Conservation (phyloP, 1,140 invertebrate species). For the Triops cancriformis region DNA sequence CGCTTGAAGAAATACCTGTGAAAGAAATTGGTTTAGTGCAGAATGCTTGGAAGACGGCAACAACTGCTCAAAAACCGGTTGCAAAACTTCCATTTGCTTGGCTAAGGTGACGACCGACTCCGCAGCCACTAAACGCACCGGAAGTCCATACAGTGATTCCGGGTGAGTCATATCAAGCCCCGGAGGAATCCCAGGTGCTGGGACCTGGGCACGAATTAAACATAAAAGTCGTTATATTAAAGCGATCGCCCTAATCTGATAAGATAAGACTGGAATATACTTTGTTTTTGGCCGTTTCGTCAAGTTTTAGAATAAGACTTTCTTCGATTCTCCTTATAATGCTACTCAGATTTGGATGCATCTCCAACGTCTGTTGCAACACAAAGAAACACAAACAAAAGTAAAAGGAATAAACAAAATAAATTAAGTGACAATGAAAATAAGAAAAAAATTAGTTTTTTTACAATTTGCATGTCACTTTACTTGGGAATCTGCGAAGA, state of each 20-base stretch:
- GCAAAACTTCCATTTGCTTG: conserved; percentile 73
- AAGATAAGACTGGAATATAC: too few relatives aligned
- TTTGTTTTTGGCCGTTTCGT: conserved; percentile 10
- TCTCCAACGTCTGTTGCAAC: conserved; percentile 28
- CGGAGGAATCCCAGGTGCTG: conserved; percentile 18
- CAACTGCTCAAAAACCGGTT: conserved; percentile 68
- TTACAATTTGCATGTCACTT: too few relatives aligned
- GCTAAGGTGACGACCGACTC: conserved; percentile 72
- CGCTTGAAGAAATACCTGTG: conserved; percentile 17
- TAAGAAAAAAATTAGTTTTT: too few relatives aligned
- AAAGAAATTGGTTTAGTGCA: conserved; percentile 20
- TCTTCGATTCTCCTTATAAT: conserved; percentile 67
- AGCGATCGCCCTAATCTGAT: too few relatives aligned
- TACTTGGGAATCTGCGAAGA: conserved; percentile 55
- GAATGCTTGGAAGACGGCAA: conserved; percentile 42
- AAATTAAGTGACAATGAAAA: too few relatives aligned
- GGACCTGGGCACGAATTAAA: neutral
- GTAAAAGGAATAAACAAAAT: conserved; percentile 16
- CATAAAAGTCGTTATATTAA: too few relatives aligned
- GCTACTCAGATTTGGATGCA: conserved; percentile 53
- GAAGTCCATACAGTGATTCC: conserved; percentile 23
- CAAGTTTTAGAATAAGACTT: conserved; percentile 47
- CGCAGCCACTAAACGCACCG: conserved; percentile 34
- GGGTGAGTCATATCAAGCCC: conserved; percentile 13
- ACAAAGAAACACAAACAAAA: conserved; percentile 22